Evolutionary conservation across 2,113 vertebrate genomes (phyloP).

Genomic region (Circaetus cinerascens): DNA sequence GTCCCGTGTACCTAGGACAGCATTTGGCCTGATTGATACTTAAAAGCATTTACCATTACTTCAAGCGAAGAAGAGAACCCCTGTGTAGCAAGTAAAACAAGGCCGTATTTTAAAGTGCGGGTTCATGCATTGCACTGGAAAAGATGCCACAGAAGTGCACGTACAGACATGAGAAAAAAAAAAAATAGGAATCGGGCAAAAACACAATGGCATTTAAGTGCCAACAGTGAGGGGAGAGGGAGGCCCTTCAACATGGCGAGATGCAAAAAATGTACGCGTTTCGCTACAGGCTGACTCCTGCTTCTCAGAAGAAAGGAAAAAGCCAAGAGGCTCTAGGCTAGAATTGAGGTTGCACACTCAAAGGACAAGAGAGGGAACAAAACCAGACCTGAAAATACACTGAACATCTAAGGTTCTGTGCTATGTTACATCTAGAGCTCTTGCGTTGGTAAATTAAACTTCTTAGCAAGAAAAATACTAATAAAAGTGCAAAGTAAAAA

Average conservation of each 20-base stretch:
- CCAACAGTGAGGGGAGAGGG: not conserved
- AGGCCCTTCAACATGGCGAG: not conserved
- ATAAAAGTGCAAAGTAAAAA: not conserved
- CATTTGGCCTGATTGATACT: no score
- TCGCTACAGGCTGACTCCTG: not conserved
- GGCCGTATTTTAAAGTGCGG: not conserved
- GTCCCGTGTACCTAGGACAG: fast-evolving
- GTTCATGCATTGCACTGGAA: not conserved
- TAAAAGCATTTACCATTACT: not conserved
- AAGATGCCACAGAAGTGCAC: fast-evolving
- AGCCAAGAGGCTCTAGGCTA: not conserved
- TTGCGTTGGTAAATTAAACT: not conserved
- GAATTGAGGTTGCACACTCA: no score
- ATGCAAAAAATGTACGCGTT: not conserved
- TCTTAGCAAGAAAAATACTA: not conserved
- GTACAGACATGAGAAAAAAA: not conserved
- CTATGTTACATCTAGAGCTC: not conserved
- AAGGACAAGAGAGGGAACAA: not conserved
- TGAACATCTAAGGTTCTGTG: not conserved
- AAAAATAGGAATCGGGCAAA: not conserved
- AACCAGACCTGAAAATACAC: not conserved
- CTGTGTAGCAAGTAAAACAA: not conserved
- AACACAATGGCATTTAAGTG: not conserved
- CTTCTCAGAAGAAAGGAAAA: not conserved
- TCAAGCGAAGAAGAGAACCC: not conserved